Evolutionary conservation across 2,113 vertebrate species (phyloP).

Genomic region (Neogobius melanostomus): DNA sequence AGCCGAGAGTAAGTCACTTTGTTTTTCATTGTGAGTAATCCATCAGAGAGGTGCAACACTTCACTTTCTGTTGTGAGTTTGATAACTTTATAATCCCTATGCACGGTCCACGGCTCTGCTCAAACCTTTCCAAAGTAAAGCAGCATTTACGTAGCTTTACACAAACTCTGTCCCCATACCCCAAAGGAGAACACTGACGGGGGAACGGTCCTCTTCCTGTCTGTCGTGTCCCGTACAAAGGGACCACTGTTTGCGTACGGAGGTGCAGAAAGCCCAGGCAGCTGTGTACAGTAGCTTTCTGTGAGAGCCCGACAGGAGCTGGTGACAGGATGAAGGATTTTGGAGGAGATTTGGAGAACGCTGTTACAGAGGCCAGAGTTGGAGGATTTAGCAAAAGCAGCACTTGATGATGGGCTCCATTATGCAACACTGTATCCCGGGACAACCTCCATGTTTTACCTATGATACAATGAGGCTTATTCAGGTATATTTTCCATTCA

Average conservation of each 20-base stretch:
- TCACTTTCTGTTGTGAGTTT: background rate
- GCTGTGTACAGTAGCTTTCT: conserved; percentile 7
- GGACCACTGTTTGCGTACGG: background rate
- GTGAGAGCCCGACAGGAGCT: background rate
- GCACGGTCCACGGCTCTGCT: background rate
- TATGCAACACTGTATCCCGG: background rate
- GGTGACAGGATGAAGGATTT: background rate
- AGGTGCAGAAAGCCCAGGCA: conserved; percentile 3
- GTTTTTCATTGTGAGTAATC: background rate
- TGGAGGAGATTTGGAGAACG: conserved; percentile 2
- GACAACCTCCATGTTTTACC: background rate
- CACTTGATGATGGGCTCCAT: conserved; percentile 1
- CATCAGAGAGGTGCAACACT: background rate
- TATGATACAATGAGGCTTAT: background rate
- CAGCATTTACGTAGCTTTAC: background rate
- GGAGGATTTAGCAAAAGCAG: background rate
- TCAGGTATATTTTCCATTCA: background rate
- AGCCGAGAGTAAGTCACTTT: no score
- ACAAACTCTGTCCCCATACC: background rate
- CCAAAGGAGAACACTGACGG: background rate
- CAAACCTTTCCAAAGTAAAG: background rate
- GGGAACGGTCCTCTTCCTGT: background rate
- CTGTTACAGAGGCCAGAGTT: background rate
- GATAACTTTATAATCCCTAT: background rate
- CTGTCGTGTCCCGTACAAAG: conserved; percentile 2